These are phyloP conservation scores for Napeogenes inachia DNA, from an alignment of 2,888 invertebrate genomes.

Conservation along the genomic window DNA sequence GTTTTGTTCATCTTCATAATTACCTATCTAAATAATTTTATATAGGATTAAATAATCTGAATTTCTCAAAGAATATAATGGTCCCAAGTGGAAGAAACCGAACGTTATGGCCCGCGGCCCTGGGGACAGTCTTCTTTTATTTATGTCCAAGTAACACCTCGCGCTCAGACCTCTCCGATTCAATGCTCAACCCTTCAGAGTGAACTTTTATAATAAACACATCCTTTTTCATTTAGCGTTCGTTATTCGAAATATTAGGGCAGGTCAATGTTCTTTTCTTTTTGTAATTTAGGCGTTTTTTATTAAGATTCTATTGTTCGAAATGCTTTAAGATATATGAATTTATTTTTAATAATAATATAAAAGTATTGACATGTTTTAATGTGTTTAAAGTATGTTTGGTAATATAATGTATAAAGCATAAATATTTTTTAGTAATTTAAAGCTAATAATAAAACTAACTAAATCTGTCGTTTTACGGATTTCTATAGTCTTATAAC, in stretches of 20 bases:
- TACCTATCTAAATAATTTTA: neutral
- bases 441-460: conserved; percentile 7
- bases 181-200: conserved; percentile 21
- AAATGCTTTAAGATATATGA: too few relatives aligned
- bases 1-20: too few relatives aligned
- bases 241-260: conserved; percentile 4
- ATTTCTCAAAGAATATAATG: conserved; percentile 2
- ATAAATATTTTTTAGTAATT: neutral
- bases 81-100: conserved; percentile 40
- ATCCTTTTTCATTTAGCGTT: conserved; percentile 11
- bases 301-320: neutral
- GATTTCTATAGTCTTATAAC: conserved; percentile 7
- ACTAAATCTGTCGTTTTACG: conserved; percentile 4
- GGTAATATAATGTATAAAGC: neutral
- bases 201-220: conserved; percentile 16
- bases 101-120: conserved; percentile 58
- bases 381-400: too few relatives aligned
- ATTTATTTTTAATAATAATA: too few relatives aligned
- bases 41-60: neutral
- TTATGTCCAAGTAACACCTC: conserved; percentile 62
- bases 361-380: too few relatives aligned
- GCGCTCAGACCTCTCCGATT: conserved; percentile 25
- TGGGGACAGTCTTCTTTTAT: conserved; percentile 68
- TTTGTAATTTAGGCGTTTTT: neutral
- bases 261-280: conserved; percentile 4